These are phyloP conservation scores for Pipistrellus nathusii DNA, from an alignment of 2,797 vertebrate genomes.

Conservation along the genomic window DNA sequence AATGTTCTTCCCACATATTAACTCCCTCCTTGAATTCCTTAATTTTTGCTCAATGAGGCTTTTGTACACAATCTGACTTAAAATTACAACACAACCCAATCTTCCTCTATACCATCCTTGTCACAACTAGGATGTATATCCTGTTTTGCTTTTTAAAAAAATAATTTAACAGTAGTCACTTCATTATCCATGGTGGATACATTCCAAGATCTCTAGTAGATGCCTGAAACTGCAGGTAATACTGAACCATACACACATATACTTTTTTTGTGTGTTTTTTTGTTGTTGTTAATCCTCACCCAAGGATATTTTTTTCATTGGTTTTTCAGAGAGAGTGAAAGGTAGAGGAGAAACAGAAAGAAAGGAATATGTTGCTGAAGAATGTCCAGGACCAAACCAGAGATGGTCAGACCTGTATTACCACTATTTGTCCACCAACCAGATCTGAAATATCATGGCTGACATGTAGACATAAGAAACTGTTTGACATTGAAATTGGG, in stretches of 20 bases:
- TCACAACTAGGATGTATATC: too few species aligned
- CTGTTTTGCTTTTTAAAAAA: background rate
- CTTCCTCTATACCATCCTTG: background rate
- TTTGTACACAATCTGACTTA: background rate
- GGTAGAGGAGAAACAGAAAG: too few species aligned
- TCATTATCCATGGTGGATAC: background rate
- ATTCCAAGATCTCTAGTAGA: background rate
- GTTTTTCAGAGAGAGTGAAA: too few species aligned
- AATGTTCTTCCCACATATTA: background rate
- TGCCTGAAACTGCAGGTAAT: background rate
- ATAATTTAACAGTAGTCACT: background rate
- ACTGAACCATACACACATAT: background rate
- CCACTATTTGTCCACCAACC: too few species aligned
- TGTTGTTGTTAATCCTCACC: too few species aligned
- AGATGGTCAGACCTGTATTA: too few species aligned
- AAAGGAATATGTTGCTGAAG: too few species aligned
- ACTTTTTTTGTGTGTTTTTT: background rate
- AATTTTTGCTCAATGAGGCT: background rate
- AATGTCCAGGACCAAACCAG: too few species aligned
- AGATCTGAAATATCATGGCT: too few species aligned
- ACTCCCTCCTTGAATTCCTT: background rate
- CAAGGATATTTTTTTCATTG: too few species aligned
- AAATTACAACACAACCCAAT: background rate
- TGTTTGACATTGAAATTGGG: too few species aligned
- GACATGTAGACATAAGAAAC: too few species aligned